These are phyloP conservation scores for Globicephala melas DNA, from an alignment of 2,113 vertebrate genomes.

Conservation along the genomic window DNA sequence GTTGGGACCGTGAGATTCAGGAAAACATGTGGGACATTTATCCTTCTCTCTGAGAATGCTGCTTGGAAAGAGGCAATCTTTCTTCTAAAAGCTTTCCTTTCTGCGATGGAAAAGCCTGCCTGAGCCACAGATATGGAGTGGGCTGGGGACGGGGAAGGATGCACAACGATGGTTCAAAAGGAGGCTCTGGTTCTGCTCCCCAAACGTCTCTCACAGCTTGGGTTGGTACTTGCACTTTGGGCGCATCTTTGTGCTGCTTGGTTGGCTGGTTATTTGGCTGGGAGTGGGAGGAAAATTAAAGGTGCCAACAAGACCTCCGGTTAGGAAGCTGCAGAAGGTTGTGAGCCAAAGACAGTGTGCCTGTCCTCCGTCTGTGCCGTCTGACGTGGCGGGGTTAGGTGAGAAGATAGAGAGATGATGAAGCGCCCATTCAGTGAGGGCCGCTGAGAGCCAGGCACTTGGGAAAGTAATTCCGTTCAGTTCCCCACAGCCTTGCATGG, in stretches of 20 bases:
- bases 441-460: neutral
- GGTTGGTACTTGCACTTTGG: neutral
- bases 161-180: neutral
- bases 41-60: neutral
- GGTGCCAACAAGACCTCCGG: neutral
- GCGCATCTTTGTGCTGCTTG: neutral
- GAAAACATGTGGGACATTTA: neutral
- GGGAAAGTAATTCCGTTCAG: neutral
- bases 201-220: neutral
- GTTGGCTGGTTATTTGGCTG: neutral
- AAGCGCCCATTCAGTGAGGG: neutral
- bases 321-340: neutral
- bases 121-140: rapidly evolving
- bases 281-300: neutral
- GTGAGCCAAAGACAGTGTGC: neutral
- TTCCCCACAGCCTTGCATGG: no score
- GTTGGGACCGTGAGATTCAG: neutral
- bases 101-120: neutral
- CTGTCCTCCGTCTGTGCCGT: neutral
- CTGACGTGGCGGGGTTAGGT: neutral
- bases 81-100: neutral
- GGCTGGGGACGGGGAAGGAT: neutral
- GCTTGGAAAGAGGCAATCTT: neutral
- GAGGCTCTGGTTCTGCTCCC: neutral
- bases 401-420: neutral